Evolutionary conservation across 2,113 vertebrate species (phyloP).

Genomic region (Oncorhynchus masou): DNA sequence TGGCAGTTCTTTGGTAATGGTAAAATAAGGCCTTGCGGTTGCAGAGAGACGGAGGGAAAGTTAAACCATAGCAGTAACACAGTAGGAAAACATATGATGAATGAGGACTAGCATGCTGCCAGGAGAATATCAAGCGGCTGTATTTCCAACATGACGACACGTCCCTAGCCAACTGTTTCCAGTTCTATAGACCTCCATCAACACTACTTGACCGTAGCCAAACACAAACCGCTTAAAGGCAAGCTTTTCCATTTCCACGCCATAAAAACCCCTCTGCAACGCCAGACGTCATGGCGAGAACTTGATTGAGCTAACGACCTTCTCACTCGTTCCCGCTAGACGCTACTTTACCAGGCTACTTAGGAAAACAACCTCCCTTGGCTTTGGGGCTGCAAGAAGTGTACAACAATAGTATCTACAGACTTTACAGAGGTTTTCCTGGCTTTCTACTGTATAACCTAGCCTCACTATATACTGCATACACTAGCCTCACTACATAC

Average conservation of each 20-base stretch:
- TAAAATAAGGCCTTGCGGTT: constrained; percentile 23
- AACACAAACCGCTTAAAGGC: constrained; percentile 27
- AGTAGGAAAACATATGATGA: constrained; percentile 18
- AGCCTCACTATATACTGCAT: too few species aligned
- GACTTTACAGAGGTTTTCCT: not conserved
- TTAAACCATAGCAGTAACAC: constrained; percentile 7
- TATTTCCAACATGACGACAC: too few species aligned
- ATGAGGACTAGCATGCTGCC: too few species aligned
- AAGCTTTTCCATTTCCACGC: constrained; percentile 4
- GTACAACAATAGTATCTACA: not conserved
- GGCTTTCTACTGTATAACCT: not conserved
- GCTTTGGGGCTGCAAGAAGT: not conserved
- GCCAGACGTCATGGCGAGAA: constrained; percentile 8
- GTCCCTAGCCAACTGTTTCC: constrained; percentile 31
- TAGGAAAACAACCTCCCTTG: constrained; percentile 11
- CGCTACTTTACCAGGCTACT: not conserved
- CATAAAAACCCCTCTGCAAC: constrained; percentile 19
- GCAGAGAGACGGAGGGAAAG: not conserved
- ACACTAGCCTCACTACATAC: too few species aligned
- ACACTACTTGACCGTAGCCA: not conserved
- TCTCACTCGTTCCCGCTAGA: not conserved
- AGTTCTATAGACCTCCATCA: constrained; percentile 16
- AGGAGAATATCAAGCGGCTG: too few species aligned
- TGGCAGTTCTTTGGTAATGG: constrained; percentile 16
- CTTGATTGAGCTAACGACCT: not conserved